Evolutionary conservation across 2,113 vertebrate genomes (phyloP), one percentile per base, ranked within the genome.

Genomic region (Actenoides hombroni): DNA sequence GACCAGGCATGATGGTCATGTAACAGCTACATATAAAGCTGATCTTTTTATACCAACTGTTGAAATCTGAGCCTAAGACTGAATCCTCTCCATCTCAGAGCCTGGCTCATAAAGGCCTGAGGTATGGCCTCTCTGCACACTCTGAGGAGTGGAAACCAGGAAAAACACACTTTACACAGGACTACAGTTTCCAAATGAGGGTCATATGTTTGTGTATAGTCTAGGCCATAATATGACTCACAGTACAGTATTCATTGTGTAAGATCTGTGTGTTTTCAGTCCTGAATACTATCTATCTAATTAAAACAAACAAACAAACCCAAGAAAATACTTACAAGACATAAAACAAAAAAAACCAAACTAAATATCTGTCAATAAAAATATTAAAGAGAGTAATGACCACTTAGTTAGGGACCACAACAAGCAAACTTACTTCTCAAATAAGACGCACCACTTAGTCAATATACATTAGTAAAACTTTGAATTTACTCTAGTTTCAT

Each of bases 1-100:
- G 60, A 48, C 25, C 1, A 0, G 53, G 33, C 24, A 51, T 1
- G 11, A 13, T 40, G 21, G 5, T 63, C 18, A 28, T 2, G 0
- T 53, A 75, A 82, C 8, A 68, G 53, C 10, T 67, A 42, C 14
- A 8, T 39, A 61, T 39, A 73, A 56, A 79, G 12, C 8, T 57
- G 16, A 26, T 46, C 1, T 6, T 51, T 86, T 46, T 24, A 23
- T 51, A 39, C 16, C 42, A 54, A 49, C 33, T 75, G 23, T 26
- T 88, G n/a, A 44, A 78, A 19, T n/a, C 14, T 1, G 1, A 69
- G 31, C 20, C 48, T 42, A 18, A 77, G 68, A 40, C 20, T 63
- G 19, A 92, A 28, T 5, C 11, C 7, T 49, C 42, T 79, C 33
- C 11, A 10, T 40, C 59, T 90, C 2, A 2, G 28, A 71, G 29